Evolutionary conservation across 2,797 vertebrate species (phyloP), one percentile per base, ranked within the genome.

Genomic region (Ctenopoma kingsleyae): DNA sequence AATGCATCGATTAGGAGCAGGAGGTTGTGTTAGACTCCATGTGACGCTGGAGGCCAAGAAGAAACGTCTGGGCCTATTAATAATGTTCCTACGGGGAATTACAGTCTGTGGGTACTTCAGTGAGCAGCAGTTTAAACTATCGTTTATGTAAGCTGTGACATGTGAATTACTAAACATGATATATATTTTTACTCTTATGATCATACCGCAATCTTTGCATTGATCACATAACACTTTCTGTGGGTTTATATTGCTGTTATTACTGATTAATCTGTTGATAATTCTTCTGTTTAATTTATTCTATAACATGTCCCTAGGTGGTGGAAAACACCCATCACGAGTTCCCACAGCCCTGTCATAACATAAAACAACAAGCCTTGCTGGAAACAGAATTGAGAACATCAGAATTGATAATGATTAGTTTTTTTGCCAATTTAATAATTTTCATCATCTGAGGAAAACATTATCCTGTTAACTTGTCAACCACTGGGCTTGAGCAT

Each of bases 1-100:
- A 70, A 56, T 55, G 0, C 9, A 77, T 79, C 40, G 23, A 73
- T 72, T 20, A 41, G 48, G 38, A 71, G 38, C 67, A 38, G 71
- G 57, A 55, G 82, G 50, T 54, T 30, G 53, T 41, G 27, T 49
- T 19, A n/a, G 65, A 17, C n/a, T 65, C 40, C 63, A 35, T 40
- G 53, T 69, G 68, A 66, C 20, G n/a, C 17, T 40, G 17, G 25
- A 43, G 35, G 69, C 67, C 41, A 12, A 11, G 41, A 40, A 43
- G 46, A 38, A 61, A 58, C 44, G 20, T 59, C 23, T 35, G 23
- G 67, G 72, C 61, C 50, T 79, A 2, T 47, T 56, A 15, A 67
- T 68, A 17, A 19, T 61, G 38, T 4, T 11, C 27, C 64, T n/a
- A 20, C 23, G 5, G 32, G 77, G 71, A 47, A 17, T 10, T 75